A percentile compares a stretch with the other conserved stretches of the same genome.
Evolutionary conservation across 1,140 invertebrate genomes (phyloP).

Genomic region (Scylla paramamosain): DNA sequence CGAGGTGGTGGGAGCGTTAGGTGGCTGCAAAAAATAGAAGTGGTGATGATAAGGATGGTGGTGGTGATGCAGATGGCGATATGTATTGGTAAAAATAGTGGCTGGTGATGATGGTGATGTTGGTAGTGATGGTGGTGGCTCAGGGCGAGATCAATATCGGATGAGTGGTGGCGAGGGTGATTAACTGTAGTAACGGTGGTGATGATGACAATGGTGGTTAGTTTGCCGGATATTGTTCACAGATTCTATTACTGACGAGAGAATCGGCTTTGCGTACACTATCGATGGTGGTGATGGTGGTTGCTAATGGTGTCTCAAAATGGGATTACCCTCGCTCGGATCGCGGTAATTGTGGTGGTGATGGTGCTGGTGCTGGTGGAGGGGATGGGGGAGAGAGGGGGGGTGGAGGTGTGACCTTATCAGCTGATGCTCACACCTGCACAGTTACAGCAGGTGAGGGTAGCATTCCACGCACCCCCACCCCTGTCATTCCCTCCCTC

Average conservation of each 20-base stretch:
- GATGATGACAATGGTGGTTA: not conserved
- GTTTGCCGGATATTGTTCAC: not conserved
- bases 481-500: no score
- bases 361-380: not conserved
- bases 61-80: not conserved
- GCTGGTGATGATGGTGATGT: not conserved
- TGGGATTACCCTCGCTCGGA: no score
- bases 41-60: not conserved
- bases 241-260: no score
- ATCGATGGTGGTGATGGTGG: not conserved
- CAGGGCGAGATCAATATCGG: not conserved
- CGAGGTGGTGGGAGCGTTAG: not conserved
- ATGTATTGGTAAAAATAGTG: not conserved
- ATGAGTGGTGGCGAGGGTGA: not conserved
- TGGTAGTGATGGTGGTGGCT: not conserved
- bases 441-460: not conserved
- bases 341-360: not conserved
- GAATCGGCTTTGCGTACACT: no score
- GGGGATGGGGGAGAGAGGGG: no score
- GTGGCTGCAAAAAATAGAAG: not conserved
- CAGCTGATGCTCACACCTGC: not conserved
- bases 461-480: not conserved
- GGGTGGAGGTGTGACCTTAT: no score
- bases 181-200: not conserved
- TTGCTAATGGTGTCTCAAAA: not conserved